Evolutionary conservation across 2,888 invertebrate genomes (phyloP).

Genomic region (Octonoba sinensis): DNA sequence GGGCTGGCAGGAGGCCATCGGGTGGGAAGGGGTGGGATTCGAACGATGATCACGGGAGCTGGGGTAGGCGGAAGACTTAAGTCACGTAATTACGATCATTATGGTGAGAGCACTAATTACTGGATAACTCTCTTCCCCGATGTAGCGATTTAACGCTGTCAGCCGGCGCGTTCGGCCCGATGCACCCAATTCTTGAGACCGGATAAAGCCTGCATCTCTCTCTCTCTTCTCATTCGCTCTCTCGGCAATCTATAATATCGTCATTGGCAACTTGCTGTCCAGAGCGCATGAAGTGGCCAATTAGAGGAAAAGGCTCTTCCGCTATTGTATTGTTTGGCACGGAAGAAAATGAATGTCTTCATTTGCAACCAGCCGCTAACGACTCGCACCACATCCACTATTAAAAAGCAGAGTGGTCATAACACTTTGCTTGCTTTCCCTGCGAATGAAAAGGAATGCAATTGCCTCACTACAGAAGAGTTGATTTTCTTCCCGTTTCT

Average conservation of each 20-base stretch:
- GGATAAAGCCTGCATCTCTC: constrained; percentile 45
- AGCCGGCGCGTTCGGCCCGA: constrained; percentile 37
- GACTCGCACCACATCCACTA: constrained; percentile 13
- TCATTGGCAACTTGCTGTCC: constrained; percentile 38
- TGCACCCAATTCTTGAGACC: constrained; percentile 54
- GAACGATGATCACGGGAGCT: not conserved
- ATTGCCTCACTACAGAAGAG: too few relatives aligned
- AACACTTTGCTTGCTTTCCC: too few relatives aligned
- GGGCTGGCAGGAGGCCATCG: constrained; percentile 32
- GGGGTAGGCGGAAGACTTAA: constrained; percentile 17
- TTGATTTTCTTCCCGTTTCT: too few relatives aligned
- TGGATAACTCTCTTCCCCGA: constrained; percentile 48
- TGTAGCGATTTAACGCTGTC: constrained; percentile 57
- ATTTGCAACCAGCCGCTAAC: constrained; percentile 57
- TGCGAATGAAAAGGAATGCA: too few relatives aligned
- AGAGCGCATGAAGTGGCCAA: constrained; percentile 60
- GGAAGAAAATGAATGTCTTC: constrained; percentile 62
- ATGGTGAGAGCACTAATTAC: constrained; percentile 61
- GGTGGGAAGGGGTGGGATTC: constrained; percentile 4
- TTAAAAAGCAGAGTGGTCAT: constrained; percentile 47
- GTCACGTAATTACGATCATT: constrained; percentile 63
- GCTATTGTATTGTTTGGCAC: constrained; percentile 38
- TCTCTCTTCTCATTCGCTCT: constrained; percentile 8
- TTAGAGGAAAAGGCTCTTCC: constrained; percentile 38
- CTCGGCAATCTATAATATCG: constrained; percentile 40